These are phyloP conservation scores for Frankliniella fusca DNA, from an alignment of 2,888 invertebrate genomes.

Conservation along the genomic window DNA sequence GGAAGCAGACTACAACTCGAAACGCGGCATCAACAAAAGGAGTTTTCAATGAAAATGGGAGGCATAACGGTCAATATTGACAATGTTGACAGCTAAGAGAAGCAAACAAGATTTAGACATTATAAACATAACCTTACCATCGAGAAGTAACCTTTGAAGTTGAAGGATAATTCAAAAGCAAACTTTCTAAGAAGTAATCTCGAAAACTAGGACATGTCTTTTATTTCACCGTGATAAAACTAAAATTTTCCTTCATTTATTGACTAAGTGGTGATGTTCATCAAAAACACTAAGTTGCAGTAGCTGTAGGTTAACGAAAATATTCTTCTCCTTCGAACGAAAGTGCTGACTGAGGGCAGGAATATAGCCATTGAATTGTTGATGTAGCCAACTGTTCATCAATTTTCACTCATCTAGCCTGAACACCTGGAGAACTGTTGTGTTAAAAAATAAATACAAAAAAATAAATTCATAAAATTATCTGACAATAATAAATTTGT, in stretches of 20 bases:
- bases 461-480: too few species aligned
- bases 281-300: too few species aligned
- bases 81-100: neutral
- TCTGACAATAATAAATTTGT: too few species aligned
- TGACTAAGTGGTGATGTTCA: neutral
- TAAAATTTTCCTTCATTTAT: neutral
- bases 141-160: neutral
- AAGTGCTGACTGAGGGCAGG: too few species aligned
- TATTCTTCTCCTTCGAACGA: too few species aligned
- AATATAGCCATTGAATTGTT: too few species aligned
- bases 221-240: neutral
- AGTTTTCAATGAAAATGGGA: neutral
- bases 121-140: constrained; percentile 32
- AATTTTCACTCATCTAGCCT: too few species aligned
- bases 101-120: neutral
- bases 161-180: neutral
- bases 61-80: neutral
- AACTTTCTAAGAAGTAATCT: neutral
- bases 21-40: neutral
- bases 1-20: neutral
- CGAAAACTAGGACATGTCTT: neutral
- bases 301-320: too few species aligned
- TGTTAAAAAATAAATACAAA: too few species aligned
- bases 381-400: too few species aligned
- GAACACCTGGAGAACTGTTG: too few species aligned